These are phyloP conservation scores for Saccostrea glomerata DNA, from an alignment of 1,140 invertebrate species.

Conservation along the genomic window DNA sequence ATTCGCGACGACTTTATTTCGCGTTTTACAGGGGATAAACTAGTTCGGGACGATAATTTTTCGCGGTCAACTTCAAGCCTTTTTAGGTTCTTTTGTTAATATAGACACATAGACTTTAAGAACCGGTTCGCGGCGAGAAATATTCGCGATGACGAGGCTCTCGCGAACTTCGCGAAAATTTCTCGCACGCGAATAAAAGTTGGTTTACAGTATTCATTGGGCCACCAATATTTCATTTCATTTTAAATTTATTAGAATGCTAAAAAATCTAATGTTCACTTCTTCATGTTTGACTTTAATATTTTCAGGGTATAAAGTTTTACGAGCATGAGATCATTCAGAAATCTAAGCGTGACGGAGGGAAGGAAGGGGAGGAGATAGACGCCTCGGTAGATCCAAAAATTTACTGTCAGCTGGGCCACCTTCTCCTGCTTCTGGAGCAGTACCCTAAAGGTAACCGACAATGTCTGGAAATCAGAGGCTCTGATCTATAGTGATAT, in stretches of 20 bases:
- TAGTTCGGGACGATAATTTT: too few relatives aligned
- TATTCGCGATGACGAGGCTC: too few relatives aligned
- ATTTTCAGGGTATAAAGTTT: conserved; percentile 90
- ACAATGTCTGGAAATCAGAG: not conserved
- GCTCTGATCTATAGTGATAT: not conserved
- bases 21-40: too few relatives aligned
- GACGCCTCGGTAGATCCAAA: conserved; percentile 85
- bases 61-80: too few relatives aligned
- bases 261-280: not conserved
- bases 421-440: conserved; percentile 94
- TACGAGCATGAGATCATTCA: conserved; percentile 83
- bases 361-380: conserved; percentile 56
- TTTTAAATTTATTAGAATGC: not conserved
- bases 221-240: too few relatives aligned
- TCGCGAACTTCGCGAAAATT: too few relatives aligned
- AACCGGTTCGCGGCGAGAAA: too few relatives aligned
- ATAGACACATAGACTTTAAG: too few relatives aligned
- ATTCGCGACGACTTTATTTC: too few relatives aligned
- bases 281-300: conserved; percentile 54
- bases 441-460: conserved; percentile 87
- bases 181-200: too few relatives aligned
- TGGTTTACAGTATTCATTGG: too few relatives aligned
- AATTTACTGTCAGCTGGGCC: conserved; percentile 95
- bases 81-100: too few relatives aligned
- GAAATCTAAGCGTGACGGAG: conserved; percentile 84